Base-by-base conservation (phyloP, 2,888 invertebrate genomes). In the Bruchidius siliquastri region DNA sequence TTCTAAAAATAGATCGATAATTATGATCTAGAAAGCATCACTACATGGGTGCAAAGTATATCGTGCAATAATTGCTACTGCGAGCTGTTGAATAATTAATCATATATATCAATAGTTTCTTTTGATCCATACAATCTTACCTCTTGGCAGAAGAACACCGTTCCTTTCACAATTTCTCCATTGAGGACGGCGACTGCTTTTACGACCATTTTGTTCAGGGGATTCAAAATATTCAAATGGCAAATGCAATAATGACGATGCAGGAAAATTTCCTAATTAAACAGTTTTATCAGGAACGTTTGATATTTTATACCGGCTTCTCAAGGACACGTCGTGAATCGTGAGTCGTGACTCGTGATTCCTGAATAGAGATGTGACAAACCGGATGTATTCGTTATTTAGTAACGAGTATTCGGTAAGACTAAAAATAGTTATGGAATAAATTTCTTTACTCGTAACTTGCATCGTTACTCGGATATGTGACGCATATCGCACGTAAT, bases 131-230 rank as follows among this genome's bases (percentile, higher is more conserved):
- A n/a, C n/a, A n/a, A n/a, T n/a, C n/a, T 76, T 79, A 93, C 94
- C 86, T 89, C 88, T 87, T 96, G 96, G 74, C 91, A 91, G 84
- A 97, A 96, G 86, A 88, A 91, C 74, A 97, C 88, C 10, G 94
- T 94, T 78, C 97, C 97, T 81, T 90, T 91, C 67, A 95, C 94
- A 66, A 83, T 83, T 85, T 96, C 95, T 22, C 96, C 96, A 78
- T 92, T 92, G 78, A 97, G 89, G 80, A 96, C 95, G 85, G 95
- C 95, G 75, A 96, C 96, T 74, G 96, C 96, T 89, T 93, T 95
- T 22, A 85, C 84, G 76, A 90, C 87, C 91, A 91, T 92, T 81
- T 82, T 85, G 26, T 49, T 4, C 10, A 8, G 49, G 1, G 13
- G 49, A 13, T 4, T 49, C 18, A 3, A 13, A 49, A 26, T 26